Base-by-base conservation (phyloP, 2,888 invertebrate species). In the Orchesellides sinensis region DNA sequence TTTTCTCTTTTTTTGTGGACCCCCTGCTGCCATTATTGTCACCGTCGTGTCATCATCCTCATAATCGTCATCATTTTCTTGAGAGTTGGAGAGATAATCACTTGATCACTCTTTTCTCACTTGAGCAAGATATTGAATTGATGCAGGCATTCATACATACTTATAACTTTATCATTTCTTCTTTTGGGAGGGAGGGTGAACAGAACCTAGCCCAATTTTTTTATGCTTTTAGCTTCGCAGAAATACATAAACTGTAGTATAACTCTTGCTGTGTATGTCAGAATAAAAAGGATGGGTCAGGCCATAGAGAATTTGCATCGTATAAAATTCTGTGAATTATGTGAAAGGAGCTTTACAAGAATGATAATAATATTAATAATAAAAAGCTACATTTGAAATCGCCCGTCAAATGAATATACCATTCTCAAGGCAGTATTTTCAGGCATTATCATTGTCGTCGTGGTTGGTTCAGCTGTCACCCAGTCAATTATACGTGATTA, bases 31-130 rank as follows among this genome's bases (percentile, higher is more conserved):
- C 54, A 21, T 63, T 56, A 79, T 79, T 79, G 79, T 79, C 72
- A 79, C 79, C 65, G 79, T 70, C 70, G 70, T 79, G 72, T 70
- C 79, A 79, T 72, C 79, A 79, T 79, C 63, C 79, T 79, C 69
- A 63, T 70, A 68, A 65, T 47, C 73, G 49, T 14, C 40, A 25
- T 49, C 14, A 14, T n/a, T 40, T 40, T 40, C 40, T 40, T n/a
- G n/a, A n/a, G n/a, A n/a, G n/a, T n/a, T n/a, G 14, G n/a, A 68
- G 61, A 49, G 61, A 69, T 78, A 78, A 78, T 78, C 69, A 69
- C 69, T 69, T 78, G 78, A 78, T 69, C 68, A 78, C 56, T 61
- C 32, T 61, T 74, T 68, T 21, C 35, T 27, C 21, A 27, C 47
- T 47, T 61, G 29, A n/a, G 63, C n/a, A n/a, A n/a, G n/a, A n/a